Evolutionary conservation across 2,113 vertebrate species (phyloP).

Genomic region (Proteles cristata): DNA sequence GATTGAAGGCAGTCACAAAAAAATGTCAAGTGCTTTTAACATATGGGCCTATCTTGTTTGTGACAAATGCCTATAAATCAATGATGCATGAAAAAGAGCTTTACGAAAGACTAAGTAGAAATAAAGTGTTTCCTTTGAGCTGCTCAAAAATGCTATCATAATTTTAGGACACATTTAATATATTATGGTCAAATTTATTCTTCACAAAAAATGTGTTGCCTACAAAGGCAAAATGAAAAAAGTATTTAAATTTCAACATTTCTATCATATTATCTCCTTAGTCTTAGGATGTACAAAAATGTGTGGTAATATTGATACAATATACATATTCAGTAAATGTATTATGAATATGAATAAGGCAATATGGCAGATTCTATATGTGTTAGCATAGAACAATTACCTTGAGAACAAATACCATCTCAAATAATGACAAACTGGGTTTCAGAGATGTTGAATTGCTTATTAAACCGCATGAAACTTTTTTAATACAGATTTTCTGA

Average conservation of each 20-base stretch:
- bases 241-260: not conserved
- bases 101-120: constrained; percentile 33
- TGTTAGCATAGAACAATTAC: not conserved
- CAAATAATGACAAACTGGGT: not conserved
- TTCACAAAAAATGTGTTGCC: not conserved
- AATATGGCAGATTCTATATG: not conserved
- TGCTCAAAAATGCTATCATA: constrained; percentile 36
- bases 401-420: not conserved
- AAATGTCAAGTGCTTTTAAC: constrained; percentile 65
- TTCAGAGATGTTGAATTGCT: not conserved
- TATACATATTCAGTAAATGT: not conserved
- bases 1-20: constrained; percentile 57
- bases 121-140: not conserved
- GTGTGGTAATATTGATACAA: not conserved
- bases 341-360: not conserved
- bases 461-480: not conserved
- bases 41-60: constrained; percentile 40
- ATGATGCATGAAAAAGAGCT: not conserved
- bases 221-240: not conserved
- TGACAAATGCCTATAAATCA: constrained; percentile 65
- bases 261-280: not conserved
- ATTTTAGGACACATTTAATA: constrained; percentile 48
- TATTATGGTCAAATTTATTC: not conserved
- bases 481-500: not conserved
- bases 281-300: not conserved